Evolutionary conservation across 1,140 invertebrate genomes (phyloP).

Genomic region (Metaphire vulgaris): DNA sequence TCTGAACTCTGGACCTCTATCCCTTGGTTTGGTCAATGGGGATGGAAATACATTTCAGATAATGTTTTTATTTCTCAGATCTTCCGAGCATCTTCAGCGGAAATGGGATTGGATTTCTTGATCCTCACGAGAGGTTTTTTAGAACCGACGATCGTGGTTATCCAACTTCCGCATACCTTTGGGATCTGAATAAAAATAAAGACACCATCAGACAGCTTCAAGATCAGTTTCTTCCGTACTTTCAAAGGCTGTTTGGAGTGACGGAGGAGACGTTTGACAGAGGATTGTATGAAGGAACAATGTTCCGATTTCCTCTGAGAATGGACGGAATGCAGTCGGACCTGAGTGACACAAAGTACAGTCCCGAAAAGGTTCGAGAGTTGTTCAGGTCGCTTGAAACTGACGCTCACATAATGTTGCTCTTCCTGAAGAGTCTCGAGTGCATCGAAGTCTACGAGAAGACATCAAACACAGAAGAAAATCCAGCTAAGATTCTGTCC

Average conservation of each 20-base stretch:
- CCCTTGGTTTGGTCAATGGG: no score
- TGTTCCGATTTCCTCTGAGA: constrained; percentile 25
- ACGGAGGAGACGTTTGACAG: constrained; percentile 2
- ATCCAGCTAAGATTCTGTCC: neutral
- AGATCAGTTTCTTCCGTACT: constrained; percentile 15
- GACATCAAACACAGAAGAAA: neutral
- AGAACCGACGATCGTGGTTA: neutral
- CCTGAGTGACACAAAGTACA: neutral
- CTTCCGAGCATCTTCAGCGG: constrained; percentile 40
- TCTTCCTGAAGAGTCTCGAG: constrained; percentile 16
- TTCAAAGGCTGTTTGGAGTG: constrained; percentile 9
- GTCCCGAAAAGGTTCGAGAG: neutral
- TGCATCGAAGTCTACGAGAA: constrained; percentile 15
- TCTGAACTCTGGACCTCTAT: no score
- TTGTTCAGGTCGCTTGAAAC: constrained; percentile 18
- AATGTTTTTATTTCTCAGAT: constrained; percentile 36
- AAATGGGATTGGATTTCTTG: constrained; percentile 35
- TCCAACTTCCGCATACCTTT: constrained; percentile 1
- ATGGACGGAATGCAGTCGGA: constrained; percentile 16
- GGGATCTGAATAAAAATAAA: neutral
- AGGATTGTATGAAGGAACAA: constrained; percentile 8
- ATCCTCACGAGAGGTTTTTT: constrained; percentile 34
- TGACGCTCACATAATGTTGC: neutral
- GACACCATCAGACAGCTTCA: neutral
- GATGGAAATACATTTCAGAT: no score